These are phyloP conservation scores for Hydraecia micacea DNA, from an alignment of 2,888 invertebrate species.

Conservation along the genomic window DNA sequence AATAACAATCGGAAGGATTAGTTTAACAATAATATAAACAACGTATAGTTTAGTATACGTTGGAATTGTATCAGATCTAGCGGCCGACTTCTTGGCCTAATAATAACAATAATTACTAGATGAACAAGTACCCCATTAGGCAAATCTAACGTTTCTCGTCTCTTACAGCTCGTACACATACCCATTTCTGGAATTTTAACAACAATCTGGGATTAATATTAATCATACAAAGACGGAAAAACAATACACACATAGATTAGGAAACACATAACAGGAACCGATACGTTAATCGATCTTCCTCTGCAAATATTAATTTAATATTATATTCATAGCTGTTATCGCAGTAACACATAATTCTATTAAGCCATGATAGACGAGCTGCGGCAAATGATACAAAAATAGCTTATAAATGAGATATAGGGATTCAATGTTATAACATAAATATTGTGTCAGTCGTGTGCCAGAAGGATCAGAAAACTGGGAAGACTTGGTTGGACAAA, in stretches of 20 bases:
- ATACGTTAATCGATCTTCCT: constrained; percentile 57
- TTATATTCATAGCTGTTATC: constrained; percentile 45
- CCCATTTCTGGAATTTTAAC: constrained; percentile 60
- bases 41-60: constrained; percentile 8
- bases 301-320: constrained; percentile 47
- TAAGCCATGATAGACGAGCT: constrained; percentile 82
- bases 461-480: constrained; percentile 12
- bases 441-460: background rate
- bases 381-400: constrained; percentile 62
- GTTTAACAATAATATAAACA: constrained; percentile 34
- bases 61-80: constrained; percentile 22
- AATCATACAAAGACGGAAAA: constrained; percentile 31
- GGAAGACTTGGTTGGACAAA: background rate
- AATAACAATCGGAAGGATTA: constrained; percentile 36
- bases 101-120: constrained; percentile 19
- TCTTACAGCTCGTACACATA: constrained; percentile 35
- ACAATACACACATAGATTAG: constrained; percentile 57
- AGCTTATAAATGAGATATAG: constrained; percentile 28
- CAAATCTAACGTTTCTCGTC: background rate
- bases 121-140: constrained; percentile 10
- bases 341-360: constrained; percentile 76
- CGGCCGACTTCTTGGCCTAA: constrained; percentile 13
- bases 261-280: constrained; percentile 62
- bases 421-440: constrained; percentile 4
- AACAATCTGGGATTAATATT: constrained; percentile 49